Percentiles rank a stretch among this genome's conserved stretches.
These are phyloP conservation scores for Pluvialis apricaria DNA, from an alignment of 2,113 vertebrate genomes.

Conservation along the genomic window DNA sequence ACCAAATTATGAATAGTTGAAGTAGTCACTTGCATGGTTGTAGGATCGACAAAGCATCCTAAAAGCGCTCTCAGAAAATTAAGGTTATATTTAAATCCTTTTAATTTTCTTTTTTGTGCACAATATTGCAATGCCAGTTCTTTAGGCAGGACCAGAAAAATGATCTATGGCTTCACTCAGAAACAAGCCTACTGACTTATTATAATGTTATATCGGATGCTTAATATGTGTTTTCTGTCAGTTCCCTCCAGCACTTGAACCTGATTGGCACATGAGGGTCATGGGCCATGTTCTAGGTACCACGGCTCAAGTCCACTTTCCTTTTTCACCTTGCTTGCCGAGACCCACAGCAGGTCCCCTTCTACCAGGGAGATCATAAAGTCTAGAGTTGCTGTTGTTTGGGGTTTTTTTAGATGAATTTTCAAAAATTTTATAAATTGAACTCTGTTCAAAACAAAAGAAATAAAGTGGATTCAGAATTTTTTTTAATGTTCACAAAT, in stretches of 20 bases:
- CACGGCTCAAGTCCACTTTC: neutral
- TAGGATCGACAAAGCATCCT: neutral
- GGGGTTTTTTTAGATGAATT: neutral
- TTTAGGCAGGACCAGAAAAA: neutral
- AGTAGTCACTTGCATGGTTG: neutral
- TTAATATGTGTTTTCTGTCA: accelerated
- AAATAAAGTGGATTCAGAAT: neutral
- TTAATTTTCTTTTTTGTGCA: accelerated
- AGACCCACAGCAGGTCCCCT: neutral
- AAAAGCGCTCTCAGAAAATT: neutral
- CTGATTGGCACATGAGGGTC: accelerated
- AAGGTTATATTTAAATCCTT: neutral
- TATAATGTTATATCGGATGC: accelerated
- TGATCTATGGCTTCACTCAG: neutral
- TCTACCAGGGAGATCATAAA: neutral
- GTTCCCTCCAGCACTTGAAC: neutral
- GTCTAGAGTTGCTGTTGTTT: neutral
- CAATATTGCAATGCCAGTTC: accelerated
- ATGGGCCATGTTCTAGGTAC: neutral
- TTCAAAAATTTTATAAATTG: neutral
- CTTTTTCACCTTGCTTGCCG: neutral
- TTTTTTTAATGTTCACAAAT: neutral
- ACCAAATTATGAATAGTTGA: neutral
- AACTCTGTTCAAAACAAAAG: neutral
- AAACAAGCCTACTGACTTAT: neutral